Evolutionary conservation across 2,113 vertebrate genomes (phyloP).

Genomic region (Dasyprocta punctata): DNA sequence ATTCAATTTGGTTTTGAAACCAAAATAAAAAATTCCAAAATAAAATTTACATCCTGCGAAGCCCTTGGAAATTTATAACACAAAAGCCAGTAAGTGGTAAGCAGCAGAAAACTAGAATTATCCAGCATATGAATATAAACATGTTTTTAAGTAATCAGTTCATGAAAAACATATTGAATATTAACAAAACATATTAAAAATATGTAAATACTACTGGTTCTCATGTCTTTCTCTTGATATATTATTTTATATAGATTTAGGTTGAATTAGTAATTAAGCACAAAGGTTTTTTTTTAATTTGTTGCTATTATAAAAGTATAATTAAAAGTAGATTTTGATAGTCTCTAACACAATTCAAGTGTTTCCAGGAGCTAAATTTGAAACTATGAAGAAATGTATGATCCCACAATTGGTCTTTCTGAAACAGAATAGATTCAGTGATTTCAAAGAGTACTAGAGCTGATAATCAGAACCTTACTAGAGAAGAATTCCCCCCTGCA

Average conservation of each 20-base stretch:
- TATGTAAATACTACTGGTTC: slow-evolving; percentile 84
- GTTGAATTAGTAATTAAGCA: slow-evolving; percentile 65
- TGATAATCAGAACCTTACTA: slow-evolving; percentile 19
- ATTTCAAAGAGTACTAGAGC: slow-evolving; percentile 8
- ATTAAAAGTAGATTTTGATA: slow-evolving; percentile 55
- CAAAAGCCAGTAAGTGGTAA: slow-evolving; percentile 17
- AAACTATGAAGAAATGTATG: slow-evolving; percentile 12
- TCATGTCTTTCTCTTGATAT: slow-evolving; percentile 83
- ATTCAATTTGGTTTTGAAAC: slow-evolving; percentile 55
- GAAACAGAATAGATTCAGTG: not conserved
- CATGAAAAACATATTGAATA: slow-evolving; percentile 57
- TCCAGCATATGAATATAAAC: slow-evolving; percentile 11
- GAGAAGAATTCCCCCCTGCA: not conserved
- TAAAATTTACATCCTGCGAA: slow-evolving; percentile 11
- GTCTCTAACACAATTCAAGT: slow-evolving; percentile 41
- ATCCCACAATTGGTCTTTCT: slow-evolving; percentile 27
- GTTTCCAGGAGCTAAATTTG: slow-evolving; percentile 57
- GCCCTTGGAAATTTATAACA: slow-evolving; percentile 36
- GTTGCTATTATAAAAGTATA: slow-evolving; percentile 59
- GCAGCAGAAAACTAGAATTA: slow-evolving; percentile 41
- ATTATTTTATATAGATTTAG: slow-evolving; percentile 70
- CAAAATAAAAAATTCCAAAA: slow-evolving; percentile 55
- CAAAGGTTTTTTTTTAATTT: slow-evolving; percentile 66
- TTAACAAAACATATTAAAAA: slow-evolving; percentile 78
- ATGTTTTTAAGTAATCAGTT: slow-evolving; percentile 64